phyloP scores from a whole-genome alignment of 2,797 vertebrate genomes.

The Rhodeus uyekii region DNA sequence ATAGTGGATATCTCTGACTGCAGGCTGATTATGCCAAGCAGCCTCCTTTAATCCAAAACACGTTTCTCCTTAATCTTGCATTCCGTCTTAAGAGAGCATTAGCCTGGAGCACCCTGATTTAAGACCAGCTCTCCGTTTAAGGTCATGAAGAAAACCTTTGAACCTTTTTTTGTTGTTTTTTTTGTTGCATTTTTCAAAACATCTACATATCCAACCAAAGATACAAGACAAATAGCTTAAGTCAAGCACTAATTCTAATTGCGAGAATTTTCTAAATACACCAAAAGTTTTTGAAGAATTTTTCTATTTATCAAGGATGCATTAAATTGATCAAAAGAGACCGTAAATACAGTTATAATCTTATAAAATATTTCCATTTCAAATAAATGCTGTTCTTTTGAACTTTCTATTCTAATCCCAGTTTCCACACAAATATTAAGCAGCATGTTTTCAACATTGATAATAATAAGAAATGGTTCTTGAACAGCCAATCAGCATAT shows the following conservation, averaged over 20 bases:
- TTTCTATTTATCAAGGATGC: no score
- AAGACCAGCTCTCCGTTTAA: neutral
- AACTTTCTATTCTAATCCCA: neutral
- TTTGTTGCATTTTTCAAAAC: neutral
- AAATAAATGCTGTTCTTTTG: neutral
- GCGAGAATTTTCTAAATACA: neutral
- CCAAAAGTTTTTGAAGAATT: no score
- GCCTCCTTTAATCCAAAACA: slow-evolving; percentile 46
- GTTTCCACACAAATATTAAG: no score
- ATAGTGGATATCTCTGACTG: slow-evolving; percentile 35
- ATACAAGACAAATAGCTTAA: neutral
- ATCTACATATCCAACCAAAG: neutral
- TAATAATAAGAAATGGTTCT: no score
- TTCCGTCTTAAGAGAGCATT: slow-evolving; percentile 1
- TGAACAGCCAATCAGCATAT: neutral
- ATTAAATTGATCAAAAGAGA: no score
- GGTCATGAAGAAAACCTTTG: neutral
- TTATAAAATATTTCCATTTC: neutral
- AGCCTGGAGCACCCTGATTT: slow-evolving; percentile 1
- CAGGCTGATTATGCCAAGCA: slow-evolving; percentile 40
- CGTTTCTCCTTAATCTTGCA: slow-evolving; percentile 33
- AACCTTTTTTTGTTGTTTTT: neutral
- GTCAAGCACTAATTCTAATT: neutral
- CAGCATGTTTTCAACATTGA: no score
- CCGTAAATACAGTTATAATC: neutral